These are phyloP conservation scores for Nowickia ferox DNA, from an alignment of 2,888 invertebrate genomes.

Conservation along the genomic window DNA sequence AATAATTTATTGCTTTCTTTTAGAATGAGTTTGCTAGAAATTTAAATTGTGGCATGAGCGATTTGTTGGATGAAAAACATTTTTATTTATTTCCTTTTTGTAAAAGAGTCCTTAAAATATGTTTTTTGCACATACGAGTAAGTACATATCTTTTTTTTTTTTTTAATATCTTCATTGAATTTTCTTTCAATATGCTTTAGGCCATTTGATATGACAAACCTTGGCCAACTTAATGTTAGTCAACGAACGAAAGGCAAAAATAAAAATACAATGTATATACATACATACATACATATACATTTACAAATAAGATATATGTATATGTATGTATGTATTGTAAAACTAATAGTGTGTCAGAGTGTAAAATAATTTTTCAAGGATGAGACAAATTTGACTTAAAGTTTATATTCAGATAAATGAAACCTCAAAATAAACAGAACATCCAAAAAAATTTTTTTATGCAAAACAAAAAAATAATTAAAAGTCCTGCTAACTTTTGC, in stretches of 20 bases:
- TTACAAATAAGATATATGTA: not conserved
- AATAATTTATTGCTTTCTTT: not conserved
- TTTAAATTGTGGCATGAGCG: conserved; percentile 28
- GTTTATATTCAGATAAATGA: conserved; percentile 34
- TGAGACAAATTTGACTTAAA: conserved; percentile 30
- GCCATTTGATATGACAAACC: conserved; percentile 64
- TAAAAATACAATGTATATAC: not conserved
- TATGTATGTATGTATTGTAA: not conserved
- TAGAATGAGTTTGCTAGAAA: not conserved
- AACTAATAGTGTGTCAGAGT: conserved; percentile 30
- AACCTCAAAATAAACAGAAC: not conserved
- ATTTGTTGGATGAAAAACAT: conserved; percentile 19
- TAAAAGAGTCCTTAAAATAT: conserved; percentile 35
- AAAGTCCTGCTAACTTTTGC: too few species aligned
- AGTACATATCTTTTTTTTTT: not conserved
- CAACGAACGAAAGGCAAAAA: conserved; percentile 36
- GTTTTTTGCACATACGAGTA: conserved; percentile 2
- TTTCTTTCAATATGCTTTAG: conserved; percentile 39
- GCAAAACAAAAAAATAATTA: not conserved
- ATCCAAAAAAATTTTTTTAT: not conserved
- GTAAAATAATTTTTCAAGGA: conserved; percentile 32
- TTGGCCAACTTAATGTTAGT: conserved; percentile 62
- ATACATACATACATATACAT: not conserved
- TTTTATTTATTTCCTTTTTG: conserved; percentile 23
- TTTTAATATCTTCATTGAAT: conserved; percentile 31